Evolutionary conservation across 2,113 vertebrate species (phyloP).

Genomic region (Vulpes vulpes): DNA sequence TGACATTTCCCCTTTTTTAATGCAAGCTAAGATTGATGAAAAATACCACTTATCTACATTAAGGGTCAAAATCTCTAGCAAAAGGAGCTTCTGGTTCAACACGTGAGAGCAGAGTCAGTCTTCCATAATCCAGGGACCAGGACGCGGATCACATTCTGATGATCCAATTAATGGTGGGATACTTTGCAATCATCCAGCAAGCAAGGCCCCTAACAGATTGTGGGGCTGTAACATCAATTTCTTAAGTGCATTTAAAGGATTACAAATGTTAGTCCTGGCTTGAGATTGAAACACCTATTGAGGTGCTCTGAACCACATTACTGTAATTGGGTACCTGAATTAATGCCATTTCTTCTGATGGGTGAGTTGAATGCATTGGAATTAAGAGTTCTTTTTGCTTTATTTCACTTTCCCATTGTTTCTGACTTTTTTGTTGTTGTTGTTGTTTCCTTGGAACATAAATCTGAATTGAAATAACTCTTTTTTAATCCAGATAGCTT

Average conservation of each 20-base stretch:
- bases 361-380: constrained; percentile 81
- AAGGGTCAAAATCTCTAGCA: constrained; percentile 93
- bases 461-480: constrained; percentile 82
- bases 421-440: neutral
- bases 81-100: constrained; percentile 90
- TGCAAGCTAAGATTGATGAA: constrained; percentile 94
- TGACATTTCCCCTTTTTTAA: constrained; percentile 92
- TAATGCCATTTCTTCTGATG: constrained; percentile 89
- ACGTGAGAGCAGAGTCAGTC: constrained; percentile 95
- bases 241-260: constrained; percentile 99
- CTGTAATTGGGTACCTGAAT: constrained; percentile 94
- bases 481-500: constrained; percentile 82
- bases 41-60: constrained; percentile 99
- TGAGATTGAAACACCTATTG: constrained; percentile 91
- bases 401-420: constrained; percentile 78
- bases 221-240: constrained; percentile 98
- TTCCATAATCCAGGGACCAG: constrained; percentile 96
- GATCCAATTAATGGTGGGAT: constrained; percentile 98
- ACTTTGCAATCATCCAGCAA: constrained; percentile 94
- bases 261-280: constrained; percentile 95
- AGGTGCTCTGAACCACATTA: constrained; percentile 93
- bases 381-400: constrained; percentile 83
- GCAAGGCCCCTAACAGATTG: constrained; percentile 95
- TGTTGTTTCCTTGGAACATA: constrained; percentile 67
- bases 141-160: constrained; percentile 98